phyloP scores from a whole-genome alignment of 2,113 vertebrate species.

The Gambusia affinis region DNA sequence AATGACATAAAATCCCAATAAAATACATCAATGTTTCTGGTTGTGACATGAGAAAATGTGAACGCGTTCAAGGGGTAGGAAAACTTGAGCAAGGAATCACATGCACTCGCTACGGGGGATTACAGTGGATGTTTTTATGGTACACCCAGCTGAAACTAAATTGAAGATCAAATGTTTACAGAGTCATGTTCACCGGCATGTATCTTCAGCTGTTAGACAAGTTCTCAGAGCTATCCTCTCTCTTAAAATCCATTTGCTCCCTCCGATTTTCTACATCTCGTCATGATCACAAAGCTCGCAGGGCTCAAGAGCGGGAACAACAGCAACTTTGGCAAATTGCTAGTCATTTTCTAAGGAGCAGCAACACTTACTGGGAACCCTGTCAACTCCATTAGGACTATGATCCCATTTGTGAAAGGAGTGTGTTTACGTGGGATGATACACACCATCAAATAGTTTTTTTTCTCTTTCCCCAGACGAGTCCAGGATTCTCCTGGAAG shows the following conservation, averaged over 20 bases:
- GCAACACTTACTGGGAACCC: constrained; percentile 52
- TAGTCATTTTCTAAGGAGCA: constrained; percentile 64
- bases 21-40: neutral
- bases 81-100: neutral
- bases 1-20: neutral
- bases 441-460: neutral
- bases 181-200: constrained; percentile 11
- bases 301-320: constrained; percentile 42
- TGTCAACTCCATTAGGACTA: constrained; percentile 49
- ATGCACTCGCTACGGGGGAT: neutral
- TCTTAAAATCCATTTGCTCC: constrained; percentile 53
- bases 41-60: neutral
- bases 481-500: neutral
- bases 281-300: constrained; percentile 49
- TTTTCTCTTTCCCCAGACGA: neutral
- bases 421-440: constrained; percentile 2
- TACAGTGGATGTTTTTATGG: neutral
- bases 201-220: constrained; percentile 41
- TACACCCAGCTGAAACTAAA: constrained; percentile 27
- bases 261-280: constrained; percentile 59
- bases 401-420: constrained; percentile 43
- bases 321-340: constrained; percentile 59
- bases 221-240: constrained; percentile 42
- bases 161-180: constrained; percentile 38
- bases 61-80: neutral